Evolutionary conservation across 2,797 vertebrate genomes (phyloP).

Genomic region (Odontamblyopus rebecca): DNA sequence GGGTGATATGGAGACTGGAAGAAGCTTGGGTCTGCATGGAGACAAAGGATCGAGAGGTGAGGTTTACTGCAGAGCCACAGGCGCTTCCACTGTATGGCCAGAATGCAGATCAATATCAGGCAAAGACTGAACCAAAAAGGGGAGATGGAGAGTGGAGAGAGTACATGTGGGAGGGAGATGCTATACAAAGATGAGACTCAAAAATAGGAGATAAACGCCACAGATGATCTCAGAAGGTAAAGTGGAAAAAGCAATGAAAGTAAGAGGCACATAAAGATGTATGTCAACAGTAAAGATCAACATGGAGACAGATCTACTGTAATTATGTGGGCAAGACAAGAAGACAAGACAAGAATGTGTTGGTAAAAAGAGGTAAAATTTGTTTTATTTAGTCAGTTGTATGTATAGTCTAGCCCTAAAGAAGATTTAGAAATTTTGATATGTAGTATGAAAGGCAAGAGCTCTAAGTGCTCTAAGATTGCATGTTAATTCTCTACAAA

Average conservation of each 20-base stretch:
- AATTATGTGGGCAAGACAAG: neutral
- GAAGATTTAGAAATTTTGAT: constrained; percentile 2
- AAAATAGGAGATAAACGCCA: constrained; percentile 64
- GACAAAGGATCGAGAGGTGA: constrained; percentile 48
- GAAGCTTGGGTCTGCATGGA: constrained; percentile 28
- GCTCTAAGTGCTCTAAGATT: constrained; percentile 16
- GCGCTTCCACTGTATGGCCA: constrained; percentile 62
- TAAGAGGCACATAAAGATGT: constrained; percentile 23
- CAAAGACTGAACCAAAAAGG: constrained; percentile 38
- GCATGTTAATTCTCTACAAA: constrained; percentile 21
- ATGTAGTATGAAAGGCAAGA: neutral
- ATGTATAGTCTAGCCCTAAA: neutral
- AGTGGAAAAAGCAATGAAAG: constrained; percentile 40
- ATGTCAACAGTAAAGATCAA: constrained; percentile 29
- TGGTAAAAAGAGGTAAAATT: neutral
- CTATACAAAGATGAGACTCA: constrained; percentile 58
- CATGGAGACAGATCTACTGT: neutral
- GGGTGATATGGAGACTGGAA: constrained; percentile 18
- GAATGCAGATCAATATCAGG: constrained; percentile 74
- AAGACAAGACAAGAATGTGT: neutral
- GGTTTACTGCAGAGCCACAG: constrained; percentile 65
- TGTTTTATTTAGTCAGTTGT: neutral
- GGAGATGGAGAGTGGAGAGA: constrained; percentile 19
- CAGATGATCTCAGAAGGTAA: constrained; percentile 52
- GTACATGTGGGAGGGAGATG: constrained; percentile 59